Percentiles rank a stretch among this genome's conserved stretches.
Conservation (phyloP, 2,113 vertebrate genomes). For the Sander lucioperca region DNA sequence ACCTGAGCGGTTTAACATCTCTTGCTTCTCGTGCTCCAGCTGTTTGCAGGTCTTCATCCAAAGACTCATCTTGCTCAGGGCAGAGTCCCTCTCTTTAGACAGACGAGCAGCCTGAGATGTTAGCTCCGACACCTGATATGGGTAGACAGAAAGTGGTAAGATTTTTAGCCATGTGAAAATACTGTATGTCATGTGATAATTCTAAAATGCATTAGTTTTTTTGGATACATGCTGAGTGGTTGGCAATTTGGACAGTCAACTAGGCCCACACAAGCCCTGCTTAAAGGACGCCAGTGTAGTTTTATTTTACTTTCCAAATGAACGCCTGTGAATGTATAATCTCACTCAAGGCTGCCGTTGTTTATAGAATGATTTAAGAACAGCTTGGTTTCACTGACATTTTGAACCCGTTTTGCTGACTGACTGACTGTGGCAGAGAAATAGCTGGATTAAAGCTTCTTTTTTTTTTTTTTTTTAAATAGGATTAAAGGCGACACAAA, state of each 20-base stretch:
- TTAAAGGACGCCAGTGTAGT: neutral
- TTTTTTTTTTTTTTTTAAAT: too few species aligned
- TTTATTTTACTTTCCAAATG: neutral
- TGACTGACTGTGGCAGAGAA: neutral
- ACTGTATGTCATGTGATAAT: too few species aligned
- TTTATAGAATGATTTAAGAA: neutral
- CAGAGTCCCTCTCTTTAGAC: slow-evolving; percentile 84
- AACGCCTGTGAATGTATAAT: neutral
- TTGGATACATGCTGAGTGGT: neutral
- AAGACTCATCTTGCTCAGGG: slow-evolving; percentile 82
- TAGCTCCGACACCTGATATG: slow-evolving; percentile 77
- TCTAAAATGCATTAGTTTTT: neutral
- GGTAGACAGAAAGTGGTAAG: neutral
- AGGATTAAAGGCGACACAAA: neutral
- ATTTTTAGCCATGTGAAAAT: neutral
- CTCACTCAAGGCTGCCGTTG: neutral
- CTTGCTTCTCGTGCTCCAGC: slow-evolving; percentile 88
- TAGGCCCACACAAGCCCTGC: neutral
- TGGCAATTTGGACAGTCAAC: neutral
- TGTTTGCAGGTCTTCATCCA: slow-evolving; percentile 90
- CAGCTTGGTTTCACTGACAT: neutral
- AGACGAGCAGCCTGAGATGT: slow-evolving; percentile 72
- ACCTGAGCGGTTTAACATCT: slow-evolving; percentile 78
- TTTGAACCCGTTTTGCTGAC: neutral
- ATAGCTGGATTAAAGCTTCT: neutral